Percentiles rank a stretch among this genome's conserved stretches.
Evolutionary conservation across 2,888 invertebrate genomes (phyloP).

Genomic region (Xylota segnis): DNA sequence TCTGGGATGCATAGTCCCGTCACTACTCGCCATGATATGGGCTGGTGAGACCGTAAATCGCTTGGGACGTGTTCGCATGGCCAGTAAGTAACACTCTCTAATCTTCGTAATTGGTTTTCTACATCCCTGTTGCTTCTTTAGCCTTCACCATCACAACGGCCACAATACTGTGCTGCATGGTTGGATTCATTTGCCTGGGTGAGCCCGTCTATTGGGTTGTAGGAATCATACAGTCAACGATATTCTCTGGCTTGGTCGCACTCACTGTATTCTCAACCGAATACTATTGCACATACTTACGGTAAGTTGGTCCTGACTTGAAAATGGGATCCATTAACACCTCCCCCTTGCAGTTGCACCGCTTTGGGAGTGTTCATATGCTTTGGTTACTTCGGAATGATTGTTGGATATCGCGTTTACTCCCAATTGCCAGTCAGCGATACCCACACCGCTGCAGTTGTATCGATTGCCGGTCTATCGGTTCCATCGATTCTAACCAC

Average conservation of each 20-base stretch:
- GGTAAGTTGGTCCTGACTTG: conserved; percentile 50
- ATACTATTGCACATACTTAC: conserved; percentile 75
- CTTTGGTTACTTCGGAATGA: conserved; percentile 75
- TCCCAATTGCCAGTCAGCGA: conserved; percentile 65
- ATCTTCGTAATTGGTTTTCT: neutral
- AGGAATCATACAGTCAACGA: conserved; percentile 77
- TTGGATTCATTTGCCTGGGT: conserved; percentile 74
- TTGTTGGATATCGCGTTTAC: conserved; percentile 72
- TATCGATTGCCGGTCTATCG: conserved; percentile 56
- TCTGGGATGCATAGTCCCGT: conserved; percentile 75
- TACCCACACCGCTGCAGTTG: conserved; percentile 72
- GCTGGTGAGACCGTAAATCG: conserved; percentile 74
- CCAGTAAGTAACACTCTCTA: conserved; percentile 75
- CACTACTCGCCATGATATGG: conserved; percentile 62
- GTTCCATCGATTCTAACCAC: conserved; percentile 19
- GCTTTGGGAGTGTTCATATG: conserved; percentile 77
- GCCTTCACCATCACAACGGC: conserved; percentile 75
- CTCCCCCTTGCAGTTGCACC: conserved; percentile 71
- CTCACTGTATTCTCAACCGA: conserved; percentile 76
- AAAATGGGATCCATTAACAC: neutral
- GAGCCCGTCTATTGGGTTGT: conserved; percentile 77
- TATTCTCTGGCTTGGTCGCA: conserved; percentile 75
- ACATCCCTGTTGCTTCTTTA: conserved; percentile 7
- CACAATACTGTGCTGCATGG: conserved; percentile 73
- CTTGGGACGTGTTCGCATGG: conserved; percentile 76